Evolutionary conservation across 2,888 invertebrate species (phyloP).

Genomic region (Hymenopus coronatus): DNA sequence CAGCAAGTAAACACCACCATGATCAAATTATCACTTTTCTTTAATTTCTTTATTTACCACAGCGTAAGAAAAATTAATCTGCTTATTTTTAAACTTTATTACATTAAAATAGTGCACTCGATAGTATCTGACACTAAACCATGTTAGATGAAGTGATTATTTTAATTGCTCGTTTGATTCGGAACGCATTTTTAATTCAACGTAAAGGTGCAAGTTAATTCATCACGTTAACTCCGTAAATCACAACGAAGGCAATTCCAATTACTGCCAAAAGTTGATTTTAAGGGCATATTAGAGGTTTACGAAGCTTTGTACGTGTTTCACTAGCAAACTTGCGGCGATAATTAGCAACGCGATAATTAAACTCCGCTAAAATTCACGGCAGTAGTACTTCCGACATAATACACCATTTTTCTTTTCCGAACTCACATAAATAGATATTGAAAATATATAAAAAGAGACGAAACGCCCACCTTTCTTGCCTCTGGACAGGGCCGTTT

Average conservation of each 20-base stretch:
- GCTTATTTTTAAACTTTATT: background rate
- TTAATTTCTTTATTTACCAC: background rate
- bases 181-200: slow-evolving; percentile 21
- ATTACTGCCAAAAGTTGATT: slow-evolving; percentile 10
- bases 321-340: background rate
- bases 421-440: slow-evolving; percentile 35
- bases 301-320: background rate
- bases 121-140: background rate
- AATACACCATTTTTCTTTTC: slow-evolving; percentile 35
- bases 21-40: slow-evolving; percentile 42
- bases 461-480: slow-evolving; percentile 39
- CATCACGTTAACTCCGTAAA: slow-evolving; percentile 2
- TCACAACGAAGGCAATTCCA: background rate
- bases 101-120: slow-evolving; percentile 1
- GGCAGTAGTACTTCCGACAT: slow-evolving; percentile 34
- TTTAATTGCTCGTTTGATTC: slow-evolving; percentile 19
- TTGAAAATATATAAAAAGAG: slow-evolving; percentile 32
- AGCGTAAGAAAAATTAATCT: background rate
- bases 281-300: slow-evolving; percentile 8
- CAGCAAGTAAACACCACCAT: slow-evolving; percentile 54
- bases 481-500: slow-evolving; percentile 37
- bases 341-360: slow-evolving; percentile 29
- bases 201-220: slow-evolving; percentile 17
- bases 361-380: slow-evolving; percentile 35
- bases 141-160: background rate